phyloP scores from a whole-genome alignment of 2,113 vertebrate genomes.

The Epinephelus lanceolatus region DNA sequence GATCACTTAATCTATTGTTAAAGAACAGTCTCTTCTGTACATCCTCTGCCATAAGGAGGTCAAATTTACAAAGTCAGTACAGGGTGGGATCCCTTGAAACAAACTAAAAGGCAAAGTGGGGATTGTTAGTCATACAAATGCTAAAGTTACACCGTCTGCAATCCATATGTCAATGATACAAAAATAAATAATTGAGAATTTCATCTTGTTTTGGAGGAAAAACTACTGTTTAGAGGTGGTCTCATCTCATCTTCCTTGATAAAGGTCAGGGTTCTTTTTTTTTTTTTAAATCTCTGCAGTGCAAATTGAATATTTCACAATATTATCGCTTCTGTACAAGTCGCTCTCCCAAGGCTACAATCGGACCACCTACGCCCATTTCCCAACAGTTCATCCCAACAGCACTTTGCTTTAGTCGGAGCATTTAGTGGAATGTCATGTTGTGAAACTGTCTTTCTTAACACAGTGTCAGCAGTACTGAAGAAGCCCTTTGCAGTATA shows the following conservation, averaged over 20 bases:
- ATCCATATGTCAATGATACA: conserved; percentile 70
- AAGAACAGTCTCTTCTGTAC: conserved; percentile 69
- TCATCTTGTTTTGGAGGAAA: conserved; percentile 40
- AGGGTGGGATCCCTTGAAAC: conserved; percentile 30
- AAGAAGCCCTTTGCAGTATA: conserved; percentile 30
- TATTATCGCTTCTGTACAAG: conserved; percentile 65
- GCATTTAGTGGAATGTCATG: conserved; percentile 72
- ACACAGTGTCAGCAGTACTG: conserved; percentile 25
- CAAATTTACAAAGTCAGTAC: conserved; percentile 69
- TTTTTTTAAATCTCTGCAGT: conserved; percentile 57
- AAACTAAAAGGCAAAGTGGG: conserved; percentile 35
- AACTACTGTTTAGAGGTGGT: conserved; percentile 32
- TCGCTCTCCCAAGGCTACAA: conserved; percentile 33
- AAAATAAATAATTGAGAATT: conserved; percentile 78
- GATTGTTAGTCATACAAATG: conserved; percentile 63
- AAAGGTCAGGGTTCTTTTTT: conserved; percentile 18
- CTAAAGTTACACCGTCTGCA: conserved; percentile 48
- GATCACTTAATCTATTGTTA: conserved; percentile 65
- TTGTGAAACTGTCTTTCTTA: background rate
- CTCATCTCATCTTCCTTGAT: conserved; percentile 17
- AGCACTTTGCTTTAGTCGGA: conserved; percentile 11
- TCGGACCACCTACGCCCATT: conserved; percentile 16
- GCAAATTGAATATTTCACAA: conserved; percentile 73
- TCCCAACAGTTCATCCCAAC: conserved; percentile 14
- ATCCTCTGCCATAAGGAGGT: conserved; percentile 56